A percentile compares a stretch with the other conserved stretches of the same genome.
These are phyloP conservation scores for Mimumesa dahlbomi DNA, from an alignment of 2,888 invertebrate genomes.

Conservation along the genomic window DNA sequence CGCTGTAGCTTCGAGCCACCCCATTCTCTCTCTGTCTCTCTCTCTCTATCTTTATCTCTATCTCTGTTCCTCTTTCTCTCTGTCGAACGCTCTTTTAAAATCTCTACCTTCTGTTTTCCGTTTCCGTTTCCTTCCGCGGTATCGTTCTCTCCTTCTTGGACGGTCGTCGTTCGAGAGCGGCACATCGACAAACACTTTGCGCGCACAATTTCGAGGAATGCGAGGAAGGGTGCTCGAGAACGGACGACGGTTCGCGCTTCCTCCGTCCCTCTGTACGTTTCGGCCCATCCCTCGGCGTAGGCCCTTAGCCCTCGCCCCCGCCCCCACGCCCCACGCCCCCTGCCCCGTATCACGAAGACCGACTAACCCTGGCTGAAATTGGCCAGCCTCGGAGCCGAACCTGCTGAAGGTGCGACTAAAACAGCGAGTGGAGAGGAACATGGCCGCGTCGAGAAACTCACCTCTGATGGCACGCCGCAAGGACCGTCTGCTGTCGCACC, in stretches of 20 bases:
- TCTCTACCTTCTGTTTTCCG: too few species aligned
- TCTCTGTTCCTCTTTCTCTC: not conserved
- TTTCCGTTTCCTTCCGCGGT: not conserved
- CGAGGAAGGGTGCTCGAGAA: too few species aligned
- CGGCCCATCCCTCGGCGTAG: not conserved
- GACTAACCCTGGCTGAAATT: conserved; percentile 79
- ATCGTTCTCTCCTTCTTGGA: too few species aligned
- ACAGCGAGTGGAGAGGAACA: conserved; percentile 93
- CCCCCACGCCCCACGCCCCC: not conserved
- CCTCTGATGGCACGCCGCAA: conserved; percentile 92
- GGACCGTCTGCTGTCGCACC: conserved; percentile 87
- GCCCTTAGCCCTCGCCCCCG: not conserved
- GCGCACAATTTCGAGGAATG: too few species aligned
- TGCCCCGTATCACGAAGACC: conserved; percentile 62
- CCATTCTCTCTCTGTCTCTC: not conserved
- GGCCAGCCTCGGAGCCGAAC: conserved; percentile 97
- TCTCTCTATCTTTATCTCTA: too few species aligned
- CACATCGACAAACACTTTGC: too few species aligned
- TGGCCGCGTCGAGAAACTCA: conserved; percentile 86
- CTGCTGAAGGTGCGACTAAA: conserved; percentile 95
- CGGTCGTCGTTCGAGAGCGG: too few species aligned
- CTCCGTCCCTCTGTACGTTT: not conserved
- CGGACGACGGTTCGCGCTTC: not conserved
- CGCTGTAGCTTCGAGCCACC: too few species aligned
- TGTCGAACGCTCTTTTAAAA: not conserved